Evolutionary conservation across 2,113 vertebrate species (phyloP), one percentile per base, ranked within the genome.

Genomic region (Hyla sarda): DNA sequence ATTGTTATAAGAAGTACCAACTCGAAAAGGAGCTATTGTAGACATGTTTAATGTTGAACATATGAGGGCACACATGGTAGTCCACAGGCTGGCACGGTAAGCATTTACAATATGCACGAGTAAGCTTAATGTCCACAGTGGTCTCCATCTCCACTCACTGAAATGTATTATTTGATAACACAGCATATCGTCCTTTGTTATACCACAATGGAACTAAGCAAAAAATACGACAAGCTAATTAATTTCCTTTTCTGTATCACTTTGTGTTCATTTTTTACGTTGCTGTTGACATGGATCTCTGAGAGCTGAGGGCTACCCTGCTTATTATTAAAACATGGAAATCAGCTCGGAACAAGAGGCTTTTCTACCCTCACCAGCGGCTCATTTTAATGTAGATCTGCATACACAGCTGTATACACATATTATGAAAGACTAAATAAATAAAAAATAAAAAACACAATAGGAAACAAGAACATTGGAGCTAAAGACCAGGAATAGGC

Each of bases 241-340:
- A 65, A 65, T 81, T 65, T 47, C n/a, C 58, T 62, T 47, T 62
- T 13, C 34, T 81, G 58, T 47, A 25, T 81, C 56, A 47, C 34
- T 62, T 62, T 69, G 62, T n/a, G 25, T 82, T 50, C 9, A 16
- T 50, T 47, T 69, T 50, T 71, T 50, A 34, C 47, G 8, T 69
- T 52, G 80, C 62, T 71, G 62, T 23, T 50, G 62, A 71, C 80
- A 82, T 52, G 21, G 45, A 50, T 52, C 45, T 82, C 45, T 82
- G 41, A 14, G 45, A 17, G 62, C 62, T 50, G 62, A 82, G 62
- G 54, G 62, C 80, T 82, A 23, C 62, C 56, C 37, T 25, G 78
- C 58, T 41, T 81, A 81, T 65, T 65, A 81, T 65, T 81, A 81
- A 81, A 81, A 81, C 78, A 81, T 65, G 56, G 78, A 80, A 65